These are phyloP conservation scores for Pangasius larnaudii DNA, from an alignment of 2,797 vertebrate species.

Conservation along the genomic window DNA sequence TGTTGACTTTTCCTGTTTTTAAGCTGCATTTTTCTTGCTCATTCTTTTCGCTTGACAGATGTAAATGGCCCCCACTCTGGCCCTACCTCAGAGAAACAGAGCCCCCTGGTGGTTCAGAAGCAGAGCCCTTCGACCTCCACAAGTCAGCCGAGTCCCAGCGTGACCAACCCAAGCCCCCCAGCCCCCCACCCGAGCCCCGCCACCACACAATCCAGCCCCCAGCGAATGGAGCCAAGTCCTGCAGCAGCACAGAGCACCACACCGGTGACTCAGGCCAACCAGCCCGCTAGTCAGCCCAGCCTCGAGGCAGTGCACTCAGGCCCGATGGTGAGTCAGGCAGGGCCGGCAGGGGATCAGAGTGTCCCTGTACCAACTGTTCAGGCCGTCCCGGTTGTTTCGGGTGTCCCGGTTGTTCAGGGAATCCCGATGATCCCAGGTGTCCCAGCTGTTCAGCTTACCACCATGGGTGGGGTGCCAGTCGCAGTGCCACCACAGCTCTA, in stretches of 20 bases:
- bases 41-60: slow-evolving; percentile 70
- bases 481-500: slow-evolving; percentile 89
- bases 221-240: slow-evolving; percentile 66
- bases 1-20: not conserved
- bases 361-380: not conserved
- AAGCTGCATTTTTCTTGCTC: not conserved
- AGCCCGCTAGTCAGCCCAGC: slow-evolving; percentile 47
- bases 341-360: slow-evolving; percentile 50
- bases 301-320: slow-evolving; percentile 63
- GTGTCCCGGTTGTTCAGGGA: slow-evolving; percentile 60
- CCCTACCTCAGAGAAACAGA: slow-evolving; percentile 96
- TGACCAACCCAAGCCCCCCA: slow-evolving; percentile 67
- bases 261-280: slow-evolving; percentile 65
- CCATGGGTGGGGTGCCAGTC: slow-evolving; percentile 79
- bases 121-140: slow-evolving; percentile 89
- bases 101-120: slow-evolving; percentile 96
- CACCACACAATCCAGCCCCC: slow-evolving; percentile 64
- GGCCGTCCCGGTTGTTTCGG: slow-evolving; percentile 14
- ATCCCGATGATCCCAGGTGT: slow-evolving; percentile 65
- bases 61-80: slow-evolving; percentile 89
- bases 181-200: slow-evolving; percentile 66
- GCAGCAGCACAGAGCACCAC: slow-evolving; percentile 64
- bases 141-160: slow-evolving; percentile 79
- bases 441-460: slow-evolving; percentile 73
- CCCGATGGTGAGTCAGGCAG: slow-evolving; percentile 65